phyloP scores from a whole-genome alignment of 2,888 invertebrate species.

The Trichogramma dendrolimi region DNA sequence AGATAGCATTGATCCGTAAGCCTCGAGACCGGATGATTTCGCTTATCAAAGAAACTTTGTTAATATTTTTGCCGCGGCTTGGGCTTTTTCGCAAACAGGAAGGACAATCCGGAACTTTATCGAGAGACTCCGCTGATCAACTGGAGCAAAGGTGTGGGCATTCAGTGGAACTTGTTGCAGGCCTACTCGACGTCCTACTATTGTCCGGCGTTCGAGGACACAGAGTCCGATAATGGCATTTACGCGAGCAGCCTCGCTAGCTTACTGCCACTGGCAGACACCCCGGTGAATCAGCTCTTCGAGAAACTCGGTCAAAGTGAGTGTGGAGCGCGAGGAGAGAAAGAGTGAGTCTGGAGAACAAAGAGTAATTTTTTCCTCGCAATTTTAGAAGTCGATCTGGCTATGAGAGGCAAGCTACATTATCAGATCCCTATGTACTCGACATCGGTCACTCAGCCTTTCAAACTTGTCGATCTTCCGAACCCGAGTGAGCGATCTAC shows the following conservation, averaged over 20 bases:
- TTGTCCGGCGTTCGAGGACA: slow-evolving; percentile 43
- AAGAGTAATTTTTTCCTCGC: no score
- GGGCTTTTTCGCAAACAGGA: slow-evolving; percentile 29
- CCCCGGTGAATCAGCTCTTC: slow-evolving; percentile 43
- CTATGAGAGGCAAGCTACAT: no score
- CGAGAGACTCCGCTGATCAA: slow-evolving; percentile 41
- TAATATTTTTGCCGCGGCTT: no score
- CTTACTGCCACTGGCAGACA: slow-evolving; percentile 41
- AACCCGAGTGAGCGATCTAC: no score
- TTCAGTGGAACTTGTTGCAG: slow-evolving; percentile 44
- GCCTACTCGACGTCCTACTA: slow-evolving; percentile 48
- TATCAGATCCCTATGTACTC: slow-evolving; percentile 45
- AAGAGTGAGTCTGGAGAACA: no score
- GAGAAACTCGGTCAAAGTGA: slow-evolving; percentile 44
- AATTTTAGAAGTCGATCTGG: no score
- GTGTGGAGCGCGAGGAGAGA: slow-evolving; percentile 5
- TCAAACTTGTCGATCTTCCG: slow-evolving; percentile 37
- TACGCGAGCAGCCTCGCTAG: slow-evolving; percentile 19
- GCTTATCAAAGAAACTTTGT: background rate
- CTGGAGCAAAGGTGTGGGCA: slow-evolving; percentile 39
- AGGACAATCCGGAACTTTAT: slow-evolving; percentile 44
- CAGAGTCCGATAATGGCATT: slow-evolving; percentile 35
- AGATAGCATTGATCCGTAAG: slow-evolving; percentile 38
- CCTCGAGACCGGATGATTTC: slow-evolving; percentile 31
- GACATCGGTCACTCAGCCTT: slow-evolving; percentile 41